These are phyloP conservation scores for Karalla daura DNA, from an alignment of 2,797 vertebrate species.

Conservation along the genomic window DNA sequence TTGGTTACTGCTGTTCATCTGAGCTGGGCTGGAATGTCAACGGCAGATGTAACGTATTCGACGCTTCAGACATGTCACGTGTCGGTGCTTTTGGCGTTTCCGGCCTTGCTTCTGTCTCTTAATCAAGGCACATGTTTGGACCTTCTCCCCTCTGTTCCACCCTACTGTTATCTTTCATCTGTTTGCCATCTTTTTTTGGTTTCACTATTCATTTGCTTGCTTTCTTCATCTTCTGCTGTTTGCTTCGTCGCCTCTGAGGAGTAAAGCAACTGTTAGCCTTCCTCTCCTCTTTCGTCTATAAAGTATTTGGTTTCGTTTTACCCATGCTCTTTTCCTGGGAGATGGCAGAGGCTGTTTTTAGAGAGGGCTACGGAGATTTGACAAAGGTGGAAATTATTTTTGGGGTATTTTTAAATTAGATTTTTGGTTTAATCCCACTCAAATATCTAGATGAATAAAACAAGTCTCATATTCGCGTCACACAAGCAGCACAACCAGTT, in stretches of 20 bases:
- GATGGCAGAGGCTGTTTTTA: conserved; percentile 64
- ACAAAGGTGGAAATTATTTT: conserved; percentile 47
- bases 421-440: conserved; percentile 25
- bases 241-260: conserved; percentile 59
- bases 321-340: conserved; percentile 58
- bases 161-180: conserved; percentile 32
- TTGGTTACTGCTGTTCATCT: conserved; percentile 27
- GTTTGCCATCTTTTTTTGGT: conserved; percentile 43
- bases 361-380: conserved; percentile 50
- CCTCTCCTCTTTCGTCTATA: conserved; percentile 47
- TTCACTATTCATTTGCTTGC: conserved; percentile 53
- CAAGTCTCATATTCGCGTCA: conserved; percentile 61
- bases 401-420: conserved; percentile 69
- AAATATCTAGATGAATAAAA: conserved; percentile 70
- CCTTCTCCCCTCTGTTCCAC: conserved; percentile 39
- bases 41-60: conserved; percentile 46
- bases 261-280: conserved; percentile 58
- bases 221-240: conserved; percentile 50
- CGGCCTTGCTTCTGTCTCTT: conserved; percentile 18
- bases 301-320: conserved; percentile 67
- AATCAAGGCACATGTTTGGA: conserved; percentile 39
- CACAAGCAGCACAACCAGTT: conserved; percentile 53
- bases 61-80: conserved; percentile 32
- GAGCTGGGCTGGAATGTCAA: conserved; percentile 40
- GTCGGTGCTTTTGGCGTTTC: conserved; percentile 28